phyloP scores from a whole-genome alignment of 2,113 vertebrate species.

The Myodes glareolus region DNA sequence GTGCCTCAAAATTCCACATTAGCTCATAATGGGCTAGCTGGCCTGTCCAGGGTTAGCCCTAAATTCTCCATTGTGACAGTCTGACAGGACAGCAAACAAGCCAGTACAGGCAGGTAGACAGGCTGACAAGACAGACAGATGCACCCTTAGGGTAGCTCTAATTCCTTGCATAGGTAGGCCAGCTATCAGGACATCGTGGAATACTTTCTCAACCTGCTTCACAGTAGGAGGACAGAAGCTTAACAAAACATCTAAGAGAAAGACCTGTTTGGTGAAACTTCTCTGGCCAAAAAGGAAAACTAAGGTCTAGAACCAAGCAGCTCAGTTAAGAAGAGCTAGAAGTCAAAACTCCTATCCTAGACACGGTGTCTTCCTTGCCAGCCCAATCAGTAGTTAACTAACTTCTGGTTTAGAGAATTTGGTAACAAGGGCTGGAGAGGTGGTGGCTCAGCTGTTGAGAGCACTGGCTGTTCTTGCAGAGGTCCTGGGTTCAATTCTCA shows the following conservation, averaged over 20 bases:
- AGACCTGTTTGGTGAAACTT: not conserved
- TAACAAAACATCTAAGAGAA: not conserved
- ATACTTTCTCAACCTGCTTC: not conserved
- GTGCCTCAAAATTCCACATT: slow-evolving; percentile 49
- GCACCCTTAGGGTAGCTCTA: not conserved
- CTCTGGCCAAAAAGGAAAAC: not conserved
- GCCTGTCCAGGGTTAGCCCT: not conserved
- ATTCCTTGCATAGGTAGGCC: not conserved
- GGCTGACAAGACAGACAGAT: not conserved
- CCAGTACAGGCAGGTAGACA: not conserved
- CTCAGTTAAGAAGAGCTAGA: slow-evolving; percentile 14
- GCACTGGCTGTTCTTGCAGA: not conserved
- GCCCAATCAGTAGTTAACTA: not conserved
- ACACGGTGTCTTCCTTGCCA: not conserved
- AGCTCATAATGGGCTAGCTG: slow-evolving; percentile 70
- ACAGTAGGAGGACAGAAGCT: not conserved
- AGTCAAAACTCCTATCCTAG: not conserved
- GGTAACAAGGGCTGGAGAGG: not conserved
- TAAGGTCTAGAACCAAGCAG: no score
- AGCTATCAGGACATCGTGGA: not conserved
- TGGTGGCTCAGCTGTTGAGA: not conserved
- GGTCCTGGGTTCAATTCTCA: not conserved
- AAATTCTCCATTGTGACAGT: slow-evolving; percentile 71
- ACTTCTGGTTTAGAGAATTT: not conserved
- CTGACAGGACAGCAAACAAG: not conserved